These are phyloP conservation scores for Eurytoma californica DNA, from an alignment of 2,888 invertebrate genomes.

Conservation along the genomic window DNA sequence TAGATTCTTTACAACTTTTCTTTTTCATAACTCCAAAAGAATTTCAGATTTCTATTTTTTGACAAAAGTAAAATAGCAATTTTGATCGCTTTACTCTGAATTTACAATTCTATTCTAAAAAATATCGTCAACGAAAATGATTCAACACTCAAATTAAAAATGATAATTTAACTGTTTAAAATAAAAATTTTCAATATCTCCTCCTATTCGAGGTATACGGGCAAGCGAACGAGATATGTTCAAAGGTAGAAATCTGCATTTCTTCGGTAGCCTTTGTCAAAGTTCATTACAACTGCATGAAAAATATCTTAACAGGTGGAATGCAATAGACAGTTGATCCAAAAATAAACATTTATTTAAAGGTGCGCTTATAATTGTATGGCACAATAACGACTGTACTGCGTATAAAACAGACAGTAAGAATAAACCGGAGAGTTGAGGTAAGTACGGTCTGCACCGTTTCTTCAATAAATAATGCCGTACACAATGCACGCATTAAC, in stretches of 20 bases:
- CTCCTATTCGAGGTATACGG: no score
- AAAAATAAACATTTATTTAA: no score
- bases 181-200: no score
- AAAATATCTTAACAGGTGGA: slow-evolving; percentile 36
- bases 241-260: neutral
- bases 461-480: slow-evolving; percentile 1
- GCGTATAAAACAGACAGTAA: neutral
- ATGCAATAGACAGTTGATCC: slow-evolving; percentile 4
- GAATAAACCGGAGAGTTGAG: slow-evolving; percentile 1
- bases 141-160: no score
- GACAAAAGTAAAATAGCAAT: no score
- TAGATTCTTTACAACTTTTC: no score
- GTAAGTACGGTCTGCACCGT: neutral
- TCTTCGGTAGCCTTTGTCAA: neutral
- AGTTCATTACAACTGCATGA: slow-evolving; percentile 49
- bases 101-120: no score
- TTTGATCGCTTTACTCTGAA: no score
- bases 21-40: neutral
- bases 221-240: neutral
- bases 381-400: slow-evolving; percentile 6
- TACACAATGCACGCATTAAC: neutral
- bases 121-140: no score
- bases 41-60: neutral
- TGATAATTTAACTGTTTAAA: no score
- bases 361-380: slow-evolving; percentile 15